Evolutionary conservation across 2,888 invertebrate species (phyloP), one percentile per base, ranked within the genome.

Genomic region (Chrysopilus asiliformis): DNA sequence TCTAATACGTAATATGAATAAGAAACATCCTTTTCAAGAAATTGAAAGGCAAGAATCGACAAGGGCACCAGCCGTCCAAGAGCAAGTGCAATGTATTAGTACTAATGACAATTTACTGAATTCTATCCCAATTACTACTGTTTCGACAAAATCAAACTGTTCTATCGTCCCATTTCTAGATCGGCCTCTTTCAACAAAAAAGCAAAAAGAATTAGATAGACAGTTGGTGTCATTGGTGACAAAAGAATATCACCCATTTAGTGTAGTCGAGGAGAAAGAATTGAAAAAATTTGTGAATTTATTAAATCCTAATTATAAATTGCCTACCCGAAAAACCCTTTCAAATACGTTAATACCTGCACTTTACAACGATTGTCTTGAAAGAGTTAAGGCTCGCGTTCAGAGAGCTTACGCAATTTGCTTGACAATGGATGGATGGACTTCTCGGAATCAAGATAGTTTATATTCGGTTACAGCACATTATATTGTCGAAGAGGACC

Each of bases 171-270:
- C n/a, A n/a, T n/a, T n/a, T n/a, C n/a, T n/a, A n/a, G n/a, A n/a
- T n/a, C n/a, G n/a, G n/a, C n/a, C n/a, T n/a, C 30, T 30, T 5
- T 5, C 15, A 30, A 9, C 17, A 8, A 14, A 30, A 30, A 30
- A 15, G 17, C 30, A 30, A 15, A 7, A 12, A 15, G 14, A 30
- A 27, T 4, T 39, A 3, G 39, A 39, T 27, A 15, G 20, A 16
- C 31, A 39, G 20, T 15, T 39, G 14, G 15, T 31, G n/a, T 30
- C 16, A 32, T 29, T 34, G 20, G 34, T 38, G 3, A 28, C 30
- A 2, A 34, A 38, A 24, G 30, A 38, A 25, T 38, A 35, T 19
- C 35, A 39, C 12, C 31, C 35, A 13, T 39, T 36, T 26, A 19
- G 14, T 9, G 20, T 35, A 15, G 39, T n/a, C n/a, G n/a, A n/a